Conservation (phyloP, 2,888 invertebrate species). For the Osedax fenrisi region DNA sequence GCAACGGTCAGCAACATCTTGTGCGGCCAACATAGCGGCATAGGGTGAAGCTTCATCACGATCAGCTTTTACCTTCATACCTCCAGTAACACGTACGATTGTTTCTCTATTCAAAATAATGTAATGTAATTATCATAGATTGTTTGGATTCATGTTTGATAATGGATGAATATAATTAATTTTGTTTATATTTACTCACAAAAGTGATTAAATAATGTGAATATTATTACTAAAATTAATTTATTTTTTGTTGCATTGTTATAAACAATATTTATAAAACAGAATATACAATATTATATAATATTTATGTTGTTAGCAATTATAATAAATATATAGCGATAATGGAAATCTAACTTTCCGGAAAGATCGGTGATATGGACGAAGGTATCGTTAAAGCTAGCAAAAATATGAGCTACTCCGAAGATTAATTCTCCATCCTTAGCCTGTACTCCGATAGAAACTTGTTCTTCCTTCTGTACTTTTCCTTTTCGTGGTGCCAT, state of each 20-base stretch:
- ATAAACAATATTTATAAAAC: too few relatives aligned
- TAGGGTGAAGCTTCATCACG: constrained; percentile 99
- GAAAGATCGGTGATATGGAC: constrained; percentile 98
- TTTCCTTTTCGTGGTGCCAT: constrained; percentile 98
- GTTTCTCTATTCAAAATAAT: constrained; percentile 52
- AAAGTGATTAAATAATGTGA: too few relatives aligned
- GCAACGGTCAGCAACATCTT: constrained; percentile 98
- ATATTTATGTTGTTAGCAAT: too few relatives aligned
- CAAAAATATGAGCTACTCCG: constrained; percentile 97
- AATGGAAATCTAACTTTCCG: constrained; percentile 58
- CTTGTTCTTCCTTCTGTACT: constrained; percentile 78
- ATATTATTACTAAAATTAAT: too few relatives aligned
- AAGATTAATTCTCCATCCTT: constrained; percentile 93
- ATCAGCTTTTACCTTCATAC: constrained; percentile 99
- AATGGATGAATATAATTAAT: too few relatives aligned
- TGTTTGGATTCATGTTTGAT: too few relatives aligned
- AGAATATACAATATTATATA: too few relatives aligned
- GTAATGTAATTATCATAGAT: too few relatives aligned
- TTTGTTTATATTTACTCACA: too few relatives aligned
- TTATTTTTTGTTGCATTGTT: too few relatives aligned
- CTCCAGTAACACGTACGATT: constrained; percentile 67
- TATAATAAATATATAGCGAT: too few relatives aligned
- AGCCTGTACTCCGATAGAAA: constrained; percentile 86
- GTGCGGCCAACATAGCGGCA: constrained; percentile 99
- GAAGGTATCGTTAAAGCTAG: constrained; percentile 99